Evolutionary conservation across 2,797 vertebrate genomes (phyloP).

Genomic region (Bovichtus variegatus): DNA sequence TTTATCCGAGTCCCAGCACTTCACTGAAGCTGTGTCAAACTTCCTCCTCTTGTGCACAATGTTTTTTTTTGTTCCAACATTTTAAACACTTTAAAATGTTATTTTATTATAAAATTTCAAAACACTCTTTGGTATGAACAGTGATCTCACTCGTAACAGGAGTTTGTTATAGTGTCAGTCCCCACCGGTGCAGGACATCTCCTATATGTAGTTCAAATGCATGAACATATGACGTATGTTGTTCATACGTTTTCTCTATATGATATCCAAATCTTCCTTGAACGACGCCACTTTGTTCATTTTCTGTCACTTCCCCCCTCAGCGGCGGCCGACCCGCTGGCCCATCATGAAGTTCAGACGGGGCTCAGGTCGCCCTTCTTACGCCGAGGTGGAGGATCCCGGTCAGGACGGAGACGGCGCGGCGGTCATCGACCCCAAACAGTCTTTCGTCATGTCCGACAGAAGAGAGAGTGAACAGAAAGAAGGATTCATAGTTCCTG

Average conservation of each 20-base stretch:
- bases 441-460: slow-evolving; percentile 75
- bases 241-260: neutral
- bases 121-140: neutral
- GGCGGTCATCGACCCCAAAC: slow-evolving; percentile 89
- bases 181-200: neutral
- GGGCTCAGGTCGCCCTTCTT: slow-evolving; percentile 92
- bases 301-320: neutral
- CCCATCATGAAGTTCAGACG: slow-evolving; percentile 95
- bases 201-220: neutral
- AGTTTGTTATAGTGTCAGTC: neutral
- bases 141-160: neutral
- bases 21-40: too few species aligned
- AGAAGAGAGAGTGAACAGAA: slow-evolving; percentile 83
- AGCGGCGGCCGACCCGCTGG: slow-evolving; percentile 94
- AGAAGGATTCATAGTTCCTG: slow-evolving; percentile 83
- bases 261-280: neutral
- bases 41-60: too few species aligned
- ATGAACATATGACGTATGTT: neutral
- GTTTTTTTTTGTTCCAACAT: too few species aligned
- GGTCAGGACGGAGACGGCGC: slow-evolving; percentile 90
- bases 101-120: neutral
- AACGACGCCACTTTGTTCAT: neutral
- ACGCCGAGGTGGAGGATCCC: slow-evolving; percentile 93
- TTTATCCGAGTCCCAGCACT: too few species aligned
- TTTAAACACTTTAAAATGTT: too few species aligned